These are phyloP conservation scores for Ceratothoa steindachneri DNA, from an alignment of 2,888 invertebrate species.

Conservation along the genomic window DNA sequence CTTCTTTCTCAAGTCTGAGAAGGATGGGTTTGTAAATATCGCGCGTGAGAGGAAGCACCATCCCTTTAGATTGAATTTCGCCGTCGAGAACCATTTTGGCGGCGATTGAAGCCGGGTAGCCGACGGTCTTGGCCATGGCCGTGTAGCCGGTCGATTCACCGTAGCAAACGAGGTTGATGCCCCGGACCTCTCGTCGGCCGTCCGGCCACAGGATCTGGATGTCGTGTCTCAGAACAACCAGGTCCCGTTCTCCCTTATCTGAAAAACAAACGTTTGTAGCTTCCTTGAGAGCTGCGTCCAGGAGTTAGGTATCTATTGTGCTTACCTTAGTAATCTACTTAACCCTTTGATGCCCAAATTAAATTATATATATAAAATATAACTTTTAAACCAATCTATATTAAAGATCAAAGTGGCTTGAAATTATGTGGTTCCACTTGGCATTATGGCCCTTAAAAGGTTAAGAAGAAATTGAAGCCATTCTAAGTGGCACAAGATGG, in stretches of 20 bases:
- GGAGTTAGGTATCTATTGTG: too few relatives aligned
- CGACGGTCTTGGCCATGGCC: slow-evolving; percentile 93
- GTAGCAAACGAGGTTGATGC: slow-evolving; percentile 60
- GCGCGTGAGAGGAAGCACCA: slow-evolving; percentile 82
- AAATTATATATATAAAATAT: too few relatives aligned
- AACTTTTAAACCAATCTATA: too few relatives aligned
- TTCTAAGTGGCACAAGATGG: too few relatives aligned
- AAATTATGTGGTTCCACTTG: too few relatives aligned
- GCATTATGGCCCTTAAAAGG: too few relatives aligned
- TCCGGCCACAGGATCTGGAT: slow-evolving; percentile 89
- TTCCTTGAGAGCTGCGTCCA: too few relatives aligned
- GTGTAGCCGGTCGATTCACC: slow-evolving; percentile 66
- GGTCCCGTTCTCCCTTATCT: slow-evolving; percentile 74
- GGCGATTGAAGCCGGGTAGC: slow-evolving; percentile 90
- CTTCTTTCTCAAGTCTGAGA: slow-evolving; percentile 77
- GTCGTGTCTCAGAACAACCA: slow-evolving; percentile 90
- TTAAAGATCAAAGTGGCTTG: too few relatives aligned
- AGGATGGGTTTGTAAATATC: slow-evolving; percentile 92
- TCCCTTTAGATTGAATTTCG: slow-evolving; percentile 93
- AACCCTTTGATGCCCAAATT: too few relatives aligned
- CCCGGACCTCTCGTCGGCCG: slow-evolving; percentile 72
- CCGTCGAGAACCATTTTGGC: slow-evolving; percentile 77
- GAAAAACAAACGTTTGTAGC: neutral
- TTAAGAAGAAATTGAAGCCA: too few relatives aligned
- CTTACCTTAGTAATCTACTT: too few relatives aligned